Evolutionary conservation across 2,113 vertebrate species (phyloP), one percentile per base, ranked within the genome.

Genomic region (Oreochromis aureus): DNA sequence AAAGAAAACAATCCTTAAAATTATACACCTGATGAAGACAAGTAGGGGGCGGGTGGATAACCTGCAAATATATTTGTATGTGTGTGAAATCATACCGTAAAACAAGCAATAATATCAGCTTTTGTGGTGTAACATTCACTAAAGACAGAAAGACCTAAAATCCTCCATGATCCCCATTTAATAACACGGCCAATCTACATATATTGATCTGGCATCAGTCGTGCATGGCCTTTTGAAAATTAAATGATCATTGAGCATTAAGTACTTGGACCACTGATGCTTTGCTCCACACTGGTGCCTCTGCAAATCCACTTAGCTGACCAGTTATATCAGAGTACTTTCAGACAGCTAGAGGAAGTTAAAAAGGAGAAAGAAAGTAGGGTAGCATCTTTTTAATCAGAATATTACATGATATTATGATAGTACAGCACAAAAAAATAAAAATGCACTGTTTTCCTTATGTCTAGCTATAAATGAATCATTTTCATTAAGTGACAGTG

Each of bases 221-320:
- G 8, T 71, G 34, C 32, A 48, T 7, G 5, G 58, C 30, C 41
- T 78, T 34, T 11, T 48, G 78, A 59, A 71, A 82, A 80, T 85
- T 6, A 82, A 30, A 83, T 63, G 82, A 73, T 83, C 54, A 80
- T 58, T 8, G 16, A 81, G 81, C 10, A 24, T 30, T 3, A 79
- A 80, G 86, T 58, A 39, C 59, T 71, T 88, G 86, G 88, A 90
- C 53, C 56, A 81, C 71, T 58, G 89, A 59, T 54, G 12, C 54
- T 73, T 11, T 1, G n/a, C 83, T 71, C 18, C 63, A 66, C 58
- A 71, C 41, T 22, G 46, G 39, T 24, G 27, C 85, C 36, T 61
- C 2, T 3, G 16, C 48, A 93, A 92, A 93, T 89, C 89, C 84
- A 86, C 71, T 93, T 86, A 93, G 48, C 55, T 7, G 71, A 89